A percentile compares a stretch with the other conserved stretches of the same genome.
Evolutionary conservation across 2,888 invertebrate genomes (phyloP).

Genomic region (Pseudanteris insignis): DNA sequence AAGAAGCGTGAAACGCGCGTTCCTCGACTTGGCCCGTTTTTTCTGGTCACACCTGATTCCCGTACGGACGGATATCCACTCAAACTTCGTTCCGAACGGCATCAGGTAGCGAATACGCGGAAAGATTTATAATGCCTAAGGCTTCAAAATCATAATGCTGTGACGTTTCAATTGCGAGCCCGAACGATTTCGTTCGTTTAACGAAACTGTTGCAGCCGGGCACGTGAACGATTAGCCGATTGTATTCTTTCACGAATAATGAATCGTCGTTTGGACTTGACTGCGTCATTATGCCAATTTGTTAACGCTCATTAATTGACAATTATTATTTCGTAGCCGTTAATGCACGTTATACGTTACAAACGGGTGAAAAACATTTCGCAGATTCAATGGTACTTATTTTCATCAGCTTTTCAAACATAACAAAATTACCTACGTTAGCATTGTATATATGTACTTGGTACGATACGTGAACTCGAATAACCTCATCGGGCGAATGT

Average conservation of each 20-base stretch:
- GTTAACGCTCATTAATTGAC: no score
- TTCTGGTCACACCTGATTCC: conserved; percentile 33
- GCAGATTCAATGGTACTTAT: no score
- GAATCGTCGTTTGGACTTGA: no score
- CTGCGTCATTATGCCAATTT: no score
- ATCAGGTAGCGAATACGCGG: conserved; percentile 21
- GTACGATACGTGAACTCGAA: conserved; percentile 7
- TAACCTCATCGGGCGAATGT: conserved; percentile 2
- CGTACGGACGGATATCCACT: conserved; percentile 9
- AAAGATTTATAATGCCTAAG: conserved; percentile 17
- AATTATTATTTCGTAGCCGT: no score
- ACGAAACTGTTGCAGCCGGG: no score
- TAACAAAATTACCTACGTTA: no score
- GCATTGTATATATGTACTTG: no score
- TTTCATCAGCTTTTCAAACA: no score
- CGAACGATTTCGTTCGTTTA: background rate
- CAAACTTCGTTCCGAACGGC: conserved; percentile 18
- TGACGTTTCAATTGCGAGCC: conserved; percentile 18
- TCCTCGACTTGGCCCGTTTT: conserved; percentile 12
- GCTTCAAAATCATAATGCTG: background rate
- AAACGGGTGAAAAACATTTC: no score
- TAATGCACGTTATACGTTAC: background rate
- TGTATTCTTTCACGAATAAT: no score
- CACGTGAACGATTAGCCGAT: no score
- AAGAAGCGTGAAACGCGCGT: conserved; percentile 29